A percentile compares a stretch with the other conserved stretches of the same genome.
These are phyloP conservation scores for Drosophila maculinotata DNA, from an alignment of 2,888 invertebrate species.

Conservation along the genomic window DNA sequence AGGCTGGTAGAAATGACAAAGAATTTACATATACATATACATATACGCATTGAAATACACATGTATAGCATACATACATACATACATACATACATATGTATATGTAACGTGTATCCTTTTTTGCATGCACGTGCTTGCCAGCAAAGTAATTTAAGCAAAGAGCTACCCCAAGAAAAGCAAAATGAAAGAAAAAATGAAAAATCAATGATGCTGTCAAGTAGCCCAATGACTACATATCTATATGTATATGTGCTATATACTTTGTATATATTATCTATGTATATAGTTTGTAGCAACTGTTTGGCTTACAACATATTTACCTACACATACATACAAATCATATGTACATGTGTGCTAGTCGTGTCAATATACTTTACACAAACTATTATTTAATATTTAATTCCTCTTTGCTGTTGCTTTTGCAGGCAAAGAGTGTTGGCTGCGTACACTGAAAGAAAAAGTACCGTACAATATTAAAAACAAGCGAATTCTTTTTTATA, in stretches of 20 bases:
- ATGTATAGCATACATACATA: too few species aligned
- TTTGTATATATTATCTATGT: not conserved
- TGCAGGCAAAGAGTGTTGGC: too few species aligned
- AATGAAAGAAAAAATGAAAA: slow-evolving; percentile 62
- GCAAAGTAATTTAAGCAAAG: slow-evolving; percentile 49
- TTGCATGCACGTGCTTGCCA: slow-evolving; percentile 69
- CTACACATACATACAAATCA: not conserved
- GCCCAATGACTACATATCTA: slow-evolving; percentile 12
- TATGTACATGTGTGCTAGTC: not conserved
- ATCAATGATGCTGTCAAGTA: slow-evolving; percentile 77
- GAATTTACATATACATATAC: slow-evolving; percentile 20
- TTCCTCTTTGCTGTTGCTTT: slow-evolving; percentile 3
- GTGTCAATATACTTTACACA: slow-evolving; percentile 11
- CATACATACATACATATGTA: slow-evolving; percentile 4
- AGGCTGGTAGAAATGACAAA: slow-evolving; percentile 27
- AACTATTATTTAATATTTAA: slow-evolving; percentile 12
- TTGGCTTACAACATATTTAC: not conserved
- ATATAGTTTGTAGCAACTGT: not conserved
- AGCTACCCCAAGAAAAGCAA: slow-evolving; percentile 29
- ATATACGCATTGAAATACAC: slow-evolving; percentile 3
- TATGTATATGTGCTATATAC: too few species aligned
- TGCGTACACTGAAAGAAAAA: not conserved
- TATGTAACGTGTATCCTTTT: slow-evolving; percentile 41
- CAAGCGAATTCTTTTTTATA: not conserved
- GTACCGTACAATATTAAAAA: not conserved